These are phyloP conservation scores for Phoenicopterus ruber DNA, from an alignment of 2,113 vertebrate genomes.

Conservation along the genomic window DNA sequence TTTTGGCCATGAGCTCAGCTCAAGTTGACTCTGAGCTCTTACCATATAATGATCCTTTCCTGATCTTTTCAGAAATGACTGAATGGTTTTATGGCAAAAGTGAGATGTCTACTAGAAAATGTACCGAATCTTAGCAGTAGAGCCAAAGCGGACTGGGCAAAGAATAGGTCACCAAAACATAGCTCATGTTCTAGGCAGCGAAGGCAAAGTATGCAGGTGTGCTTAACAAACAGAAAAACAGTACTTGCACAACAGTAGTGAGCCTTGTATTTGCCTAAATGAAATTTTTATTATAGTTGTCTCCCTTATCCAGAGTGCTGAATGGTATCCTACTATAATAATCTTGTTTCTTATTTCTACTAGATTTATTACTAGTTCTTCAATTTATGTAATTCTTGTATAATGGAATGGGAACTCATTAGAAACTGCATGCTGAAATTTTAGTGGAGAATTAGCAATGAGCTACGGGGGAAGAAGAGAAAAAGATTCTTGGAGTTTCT, in stretches of 20 bases:
- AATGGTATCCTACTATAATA: not conserved
- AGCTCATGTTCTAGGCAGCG: not conserved
- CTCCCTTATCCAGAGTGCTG: not conserved
- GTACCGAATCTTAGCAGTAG: not conserved
- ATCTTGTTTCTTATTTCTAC: not conserved
- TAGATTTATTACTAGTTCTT: not conserved
- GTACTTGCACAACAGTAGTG: not conserved
- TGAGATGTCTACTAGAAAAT: not conserved
- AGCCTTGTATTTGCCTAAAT: not conserved
- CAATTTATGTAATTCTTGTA: not conserved
- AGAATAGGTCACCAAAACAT: not conserved
- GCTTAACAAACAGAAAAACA: not conserved
- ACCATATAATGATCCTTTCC: not conserved
- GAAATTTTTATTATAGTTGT: not conserved
- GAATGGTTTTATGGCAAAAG: not conserved
- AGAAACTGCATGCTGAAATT: not conserved
- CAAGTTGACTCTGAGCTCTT: not conserved
- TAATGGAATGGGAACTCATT: not conserved
- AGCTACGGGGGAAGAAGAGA: not conserved
- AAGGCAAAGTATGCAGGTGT: not conserved
- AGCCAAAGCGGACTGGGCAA: not conserved
- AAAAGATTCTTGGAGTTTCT: not conserved
- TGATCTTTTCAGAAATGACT: not conserved
- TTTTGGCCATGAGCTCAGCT: not conserved
- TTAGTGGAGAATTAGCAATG: not conserved